These are phyloP conservation scores for Teinopalpus imperialis DNA, from an alignment of 2,888 invertebrate species.

Conservation along the genomic window DNA sequence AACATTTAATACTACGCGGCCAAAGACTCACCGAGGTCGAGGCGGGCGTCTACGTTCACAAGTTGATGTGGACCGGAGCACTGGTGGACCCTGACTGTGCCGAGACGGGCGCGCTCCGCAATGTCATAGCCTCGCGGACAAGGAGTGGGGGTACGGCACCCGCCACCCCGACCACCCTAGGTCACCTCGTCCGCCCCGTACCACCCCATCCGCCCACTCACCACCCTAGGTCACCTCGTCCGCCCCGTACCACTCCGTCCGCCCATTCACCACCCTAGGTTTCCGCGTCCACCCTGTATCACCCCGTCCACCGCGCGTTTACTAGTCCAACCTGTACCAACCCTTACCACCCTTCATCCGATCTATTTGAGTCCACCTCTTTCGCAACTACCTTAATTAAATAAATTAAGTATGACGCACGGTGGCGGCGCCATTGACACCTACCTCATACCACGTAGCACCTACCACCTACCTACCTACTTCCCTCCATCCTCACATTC, in stretches of 20 bases:
- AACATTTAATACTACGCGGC: slow-evolving; percentile 28
- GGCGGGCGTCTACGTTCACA: slow-evolving; percentile 48
- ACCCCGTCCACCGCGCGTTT: no score
- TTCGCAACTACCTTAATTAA: slow-evolving; percentile 12
- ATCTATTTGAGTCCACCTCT: slow-evolving; percentile 61
- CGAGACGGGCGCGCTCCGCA: slow-evolving; percentile 8
- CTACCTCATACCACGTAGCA: not conserved
- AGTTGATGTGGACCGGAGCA: slow-evolving; percentile 39
- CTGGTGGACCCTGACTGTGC: slow-evolving; percentile 23
- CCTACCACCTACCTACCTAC: not conserved
- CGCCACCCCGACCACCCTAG: not conserved
- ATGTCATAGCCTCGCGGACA: slow-evolving; percentile 12
- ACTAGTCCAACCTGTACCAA: no score
- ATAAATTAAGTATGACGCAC: slow-evolving; percentile 2
- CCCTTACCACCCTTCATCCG: slow-evolving; percentile 35
- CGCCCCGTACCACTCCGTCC: slow-evolving; percentile 29
- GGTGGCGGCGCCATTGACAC: not conserved
- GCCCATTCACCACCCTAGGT: slow-evolving; percentile 50
- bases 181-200: not conserved
- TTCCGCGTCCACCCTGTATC: no score
- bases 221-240: not conserved
- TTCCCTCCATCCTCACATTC: not conserved
- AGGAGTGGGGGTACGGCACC: slow-evolving; percentile 17
- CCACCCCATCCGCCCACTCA: not conserved
- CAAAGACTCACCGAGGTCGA: slow-evolving; percentile 56